Base-by-base conservation (phyloP, 2,888 invertebrate species). In the Torymus texanus region DNA sequence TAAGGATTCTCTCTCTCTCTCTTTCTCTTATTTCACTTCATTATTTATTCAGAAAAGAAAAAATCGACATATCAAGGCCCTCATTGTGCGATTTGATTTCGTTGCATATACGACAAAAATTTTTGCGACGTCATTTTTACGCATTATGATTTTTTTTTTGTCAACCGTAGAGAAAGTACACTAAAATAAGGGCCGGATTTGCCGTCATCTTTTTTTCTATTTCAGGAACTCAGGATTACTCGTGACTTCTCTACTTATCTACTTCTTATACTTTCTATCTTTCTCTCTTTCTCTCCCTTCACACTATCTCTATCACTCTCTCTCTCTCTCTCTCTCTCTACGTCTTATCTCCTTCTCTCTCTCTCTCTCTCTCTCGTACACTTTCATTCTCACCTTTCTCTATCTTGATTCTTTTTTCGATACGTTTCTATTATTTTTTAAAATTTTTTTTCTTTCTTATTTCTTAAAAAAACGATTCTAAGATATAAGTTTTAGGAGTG, bases 361-460 rank as follows among this genome's bases (percentile, higher is more conserved):
- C 29, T 24, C 41, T 12, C 16, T 77, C 71, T 78, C 3, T 75
- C 62, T 78, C n/a, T 63, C 51, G 29, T 77, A 78, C 84, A 85
- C 83, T 84, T 82, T 84, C 85, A 85, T 84, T 84, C 63, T 85
- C 75, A 78, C 55, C 66, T 80, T 78, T 81, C 55, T 75, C 56
- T 82, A 21, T 72, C 13, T 72, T 58, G 12, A 72, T 75, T 82
- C 58, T 79, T 41, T 41, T 41, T 67, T 68, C 24, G 18, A 67
- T 78, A 63, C 51, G 55, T 62, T 58, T 74, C 75, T 77, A 72
- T 58, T 68, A 16, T 75, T 59, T 53, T 68, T 62, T 53, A 53
- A 14, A 29, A 56, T 76, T 16, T 75, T 71, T 16, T 72, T 29
- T 61, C 70, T 74, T 74, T 79, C 75, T 75, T 62, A 12, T 53